Evolutionary conservation across 2,797 vertebrate genomes (phyloP), one percentile per base, ranked within the genome.

Genomic region (Lophius americanus): DNA sequence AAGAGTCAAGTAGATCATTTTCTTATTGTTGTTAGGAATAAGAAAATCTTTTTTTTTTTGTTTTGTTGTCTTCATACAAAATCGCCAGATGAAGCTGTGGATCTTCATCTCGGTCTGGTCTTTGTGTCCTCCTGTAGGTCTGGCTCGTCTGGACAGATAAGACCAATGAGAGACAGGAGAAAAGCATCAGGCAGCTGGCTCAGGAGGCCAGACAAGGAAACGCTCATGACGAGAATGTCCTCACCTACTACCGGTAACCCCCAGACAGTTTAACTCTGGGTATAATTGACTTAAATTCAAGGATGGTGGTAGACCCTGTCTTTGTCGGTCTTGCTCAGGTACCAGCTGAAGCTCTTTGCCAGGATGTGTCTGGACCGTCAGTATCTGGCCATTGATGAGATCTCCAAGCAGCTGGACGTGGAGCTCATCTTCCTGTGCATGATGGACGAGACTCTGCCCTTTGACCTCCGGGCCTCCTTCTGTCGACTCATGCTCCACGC

Each of bases 381-480:
- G 85, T 99, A 99, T 77, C 81, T 99, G 86, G 98, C 97, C 73
- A 99, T 99, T 6, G 95, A 97, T 5, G 96, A 98, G 91, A 99
- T 99, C 88, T 98, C 98, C 53, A 97, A 98, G 89, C 97, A 99
- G 88, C 90, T 99, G 87, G 95, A 97, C 0, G 94, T 99, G 60
- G 97, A 99, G 76, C 93, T 99, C 57, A 98, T 99, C 88, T 98
- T 98, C 84, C 93, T 99, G 68, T 99, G 98, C 91, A 98, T 99
- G 96, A 97, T 97, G 39, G 97, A 99, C 0, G 97, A 99, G 89
- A 93, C 93, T 60, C 91, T 99, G 78, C 97, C 98, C 64, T 99
- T 96, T 14, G 97, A 99, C 88, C 92, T 99, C 5, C 94, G 98
- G 0, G 98, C 98, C 0, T 99, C 97, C 73, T 99, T 99, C 93